Percentiles rank a stretch among this genome's conserved stretches.
Evolutionary conservation across 2,888 invertebrate genomes (phyloP).

Genomic region (Phymatocera aterrima): DNA sequence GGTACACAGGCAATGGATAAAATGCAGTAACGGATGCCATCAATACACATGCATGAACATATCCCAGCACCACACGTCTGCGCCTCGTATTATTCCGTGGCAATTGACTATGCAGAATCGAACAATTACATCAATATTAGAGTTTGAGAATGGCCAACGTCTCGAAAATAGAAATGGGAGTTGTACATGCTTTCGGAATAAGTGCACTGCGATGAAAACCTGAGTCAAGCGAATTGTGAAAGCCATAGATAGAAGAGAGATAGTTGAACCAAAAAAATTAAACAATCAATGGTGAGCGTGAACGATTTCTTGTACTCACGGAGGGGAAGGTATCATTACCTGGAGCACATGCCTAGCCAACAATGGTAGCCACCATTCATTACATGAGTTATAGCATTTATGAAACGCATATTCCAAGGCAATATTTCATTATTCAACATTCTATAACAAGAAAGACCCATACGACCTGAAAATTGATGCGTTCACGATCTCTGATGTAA

Average conservation of each 20-base stretch:
- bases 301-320: background rate
- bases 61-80: conserved; percentile 35
- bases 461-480: conserved; percentile 7
- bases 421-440: conserved; percentile 41
- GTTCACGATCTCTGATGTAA: conserved; percentile 1
- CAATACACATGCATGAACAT: conserved; percentile 29
- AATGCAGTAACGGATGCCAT: conserved; percentile 41
- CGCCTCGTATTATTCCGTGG: conserved; percentile 38
- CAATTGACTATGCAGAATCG: background rate
- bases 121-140: background rate
- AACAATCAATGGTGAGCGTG: background rate
- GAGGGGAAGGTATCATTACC: background rate
- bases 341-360: conserved; percentile 25
- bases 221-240: no score
- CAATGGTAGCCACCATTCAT: conserved; percentile 29
- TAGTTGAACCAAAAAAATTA: background rate
- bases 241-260: background rate
- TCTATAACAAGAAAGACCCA: conserved; percentile 42
- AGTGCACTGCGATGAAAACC: background rate
- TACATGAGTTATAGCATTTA: conserved; percentile 13
- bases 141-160: background rate
- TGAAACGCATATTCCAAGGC: conserved; percentile 22
- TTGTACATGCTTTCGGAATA: no score
- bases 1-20: conserved; percentile 31
- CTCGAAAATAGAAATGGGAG: background rate